Conservation (phyloP, 2,113 vertebrate genomes). For the Egretta garzetta region DNA sequence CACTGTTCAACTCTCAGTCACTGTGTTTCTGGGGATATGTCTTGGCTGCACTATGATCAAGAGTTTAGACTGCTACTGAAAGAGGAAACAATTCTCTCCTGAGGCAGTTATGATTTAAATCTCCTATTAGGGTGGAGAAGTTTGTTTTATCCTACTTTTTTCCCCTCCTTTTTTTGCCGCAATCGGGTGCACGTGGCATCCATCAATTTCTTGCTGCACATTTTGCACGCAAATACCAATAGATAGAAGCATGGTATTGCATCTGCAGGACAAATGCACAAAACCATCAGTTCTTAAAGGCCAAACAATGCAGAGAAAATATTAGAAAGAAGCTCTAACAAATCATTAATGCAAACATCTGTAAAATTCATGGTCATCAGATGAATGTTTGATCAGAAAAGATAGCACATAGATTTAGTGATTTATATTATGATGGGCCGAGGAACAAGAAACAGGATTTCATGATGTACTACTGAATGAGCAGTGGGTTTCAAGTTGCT, state of each 20-base stretch:
- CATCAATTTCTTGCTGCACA: neutral
- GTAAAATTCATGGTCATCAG: neutral
- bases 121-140: slow-evolving; percentile 32
- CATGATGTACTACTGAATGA: neutral
- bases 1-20: slow-evolving; percentile 15
- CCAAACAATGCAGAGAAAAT: neutral
- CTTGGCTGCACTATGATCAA: slow-evolving; percentile 28
- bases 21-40: slow-evolving; percentile 33
- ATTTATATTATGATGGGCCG: neutral
- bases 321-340: neutral
- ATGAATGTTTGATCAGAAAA: neutral
- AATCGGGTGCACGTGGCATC: neutral
- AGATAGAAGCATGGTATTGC: neutral
- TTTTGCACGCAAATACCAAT: slow-evolving; percentile 5
- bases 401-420: neutral
- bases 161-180: neutral
- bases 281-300: neutral
- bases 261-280: slow-evolving; percentile 21
- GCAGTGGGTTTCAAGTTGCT: neutral
- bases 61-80: slow-evolving; percentile 64
- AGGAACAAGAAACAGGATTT: neutral
- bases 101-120: slow-evolving; percentile 51
- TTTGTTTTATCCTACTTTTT: slow-evolving; percentile 39
- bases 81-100: slow-evolving; percentile 47
- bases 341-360: neutral